Evolutionary conservation across 1,140 invertebrate genomes (phyloP), one percentile per base, ranked within the genome.

Genomic region (Trichonephila inaurata): DNA sequence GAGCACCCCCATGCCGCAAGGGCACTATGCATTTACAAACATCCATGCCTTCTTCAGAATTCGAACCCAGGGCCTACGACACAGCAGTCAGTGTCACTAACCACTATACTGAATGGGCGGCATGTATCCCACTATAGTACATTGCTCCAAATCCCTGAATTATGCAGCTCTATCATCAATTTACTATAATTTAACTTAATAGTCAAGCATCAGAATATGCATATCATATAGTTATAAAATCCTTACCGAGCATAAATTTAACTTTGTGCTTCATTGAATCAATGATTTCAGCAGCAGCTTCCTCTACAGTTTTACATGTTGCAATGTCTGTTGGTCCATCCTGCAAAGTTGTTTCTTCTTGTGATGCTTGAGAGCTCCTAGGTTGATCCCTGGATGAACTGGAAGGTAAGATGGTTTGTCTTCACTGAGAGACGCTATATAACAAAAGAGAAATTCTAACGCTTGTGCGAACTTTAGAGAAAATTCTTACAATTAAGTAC

Each of bases 391-490:
- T n/a, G 60, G 91, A 69, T 21, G 77, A 62, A 82, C 91, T 92
- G 91, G 91, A 92, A 92, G 91, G 91, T 85, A 92, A 92, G 91
- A 92, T 92, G 91, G 83, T 85, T 92, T 92, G 81, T 85, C 91
- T 92, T 92, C 91, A 92, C 81, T 86, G 82, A 86, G 64, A 92
- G 91, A 86, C 81, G 91, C 91, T 92, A 62, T 61, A 86, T 92
- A 92, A 92, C 91, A 86, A 92, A 92, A 92, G 91, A 92, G 44
- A 92, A 92, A 92, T 85, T 86, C 91, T 92, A 86, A 92, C 91
- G 91, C 91, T 92, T 66, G 58, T 92, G 91, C 44, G 91, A 92
- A 91, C 81, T 92, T 92, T 44, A 92, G 61, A 86, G 24, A 81
- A 90, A 58, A 77, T 81, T 60, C 24, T 69, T 82, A 91, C 21